Percentiles rank a stretch among this genome's conserved stretches.
Conservation (phyloP, 2,113 vertebrate genomes). For the Corvus hawaiiensis region DNA sequence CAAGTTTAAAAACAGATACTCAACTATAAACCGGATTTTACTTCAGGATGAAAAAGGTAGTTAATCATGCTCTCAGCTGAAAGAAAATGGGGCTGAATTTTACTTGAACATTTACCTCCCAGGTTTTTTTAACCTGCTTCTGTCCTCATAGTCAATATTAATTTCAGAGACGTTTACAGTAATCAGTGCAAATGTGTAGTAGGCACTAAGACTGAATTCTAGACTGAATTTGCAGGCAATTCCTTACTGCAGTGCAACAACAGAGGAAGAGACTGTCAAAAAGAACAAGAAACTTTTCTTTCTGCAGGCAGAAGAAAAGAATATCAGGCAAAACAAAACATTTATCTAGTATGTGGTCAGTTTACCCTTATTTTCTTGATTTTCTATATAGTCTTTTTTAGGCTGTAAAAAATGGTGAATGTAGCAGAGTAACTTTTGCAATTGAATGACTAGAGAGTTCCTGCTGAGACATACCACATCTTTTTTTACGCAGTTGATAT, state of each 20-base stretch:
- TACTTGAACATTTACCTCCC: background rate
- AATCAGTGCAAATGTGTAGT: background rate
- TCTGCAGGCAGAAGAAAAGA: background rate
- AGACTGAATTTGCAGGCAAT: background rate
- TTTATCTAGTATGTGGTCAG: background rate
- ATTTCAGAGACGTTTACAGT: background rate
- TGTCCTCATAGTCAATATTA: background rate
- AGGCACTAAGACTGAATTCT: background rate
- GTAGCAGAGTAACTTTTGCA: background rate
- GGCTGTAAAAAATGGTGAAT: conserved; percentile 3
- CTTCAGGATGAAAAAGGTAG: background rate
- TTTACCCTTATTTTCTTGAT: background rate
- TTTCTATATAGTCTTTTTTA: background rate
- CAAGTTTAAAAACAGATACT: background rate
- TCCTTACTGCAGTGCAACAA: background rate
- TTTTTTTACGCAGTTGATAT: background rate
- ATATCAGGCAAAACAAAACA: background rate
- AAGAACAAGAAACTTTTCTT: background rate
- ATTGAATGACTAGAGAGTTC: background rate
- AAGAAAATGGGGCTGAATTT: background rate
- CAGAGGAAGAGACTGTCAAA: background rate
- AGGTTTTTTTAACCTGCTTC: background rate
- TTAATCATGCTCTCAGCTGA: background rate
- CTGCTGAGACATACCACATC: background rate
- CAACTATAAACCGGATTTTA: background rate